A percentile compares a stretch with the other conserved stretches of the same genome.
These are phyloP conservation scores for Orthosia gracilis DNA, from an alignment of 2,888 invertebrate genomes.

Conservation along the genomic window DNA sequence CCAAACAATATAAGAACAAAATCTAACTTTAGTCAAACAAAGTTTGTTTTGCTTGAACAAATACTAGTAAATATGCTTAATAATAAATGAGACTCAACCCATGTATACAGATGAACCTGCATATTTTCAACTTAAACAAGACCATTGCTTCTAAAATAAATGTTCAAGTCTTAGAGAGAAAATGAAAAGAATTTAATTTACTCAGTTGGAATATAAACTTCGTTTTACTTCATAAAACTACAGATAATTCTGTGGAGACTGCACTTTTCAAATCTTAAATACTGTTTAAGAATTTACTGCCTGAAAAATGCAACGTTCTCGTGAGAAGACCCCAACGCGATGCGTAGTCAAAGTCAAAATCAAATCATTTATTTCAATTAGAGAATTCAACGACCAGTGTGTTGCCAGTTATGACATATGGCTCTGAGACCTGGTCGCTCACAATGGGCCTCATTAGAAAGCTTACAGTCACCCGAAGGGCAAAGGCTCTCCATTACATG, in stretches of 20 bases:
- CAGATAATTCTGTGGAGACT: neutral
- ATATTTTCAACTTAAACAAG: constrained; percentile 30
- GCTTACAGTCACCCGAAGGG: too few species aligned
- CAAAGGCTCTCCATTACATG: too few species aligned
- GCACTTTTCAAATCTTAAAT: too few species aligned
- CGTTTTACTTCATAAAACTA: neutral
- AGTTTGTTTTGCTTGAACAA: neutral
- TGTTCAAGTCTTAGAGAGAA: constrained; percentile 1
- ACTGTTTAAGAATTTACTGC: neutral
- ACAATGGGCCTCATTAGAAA: too few species aligned
- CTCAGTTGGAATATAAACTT: neutral
- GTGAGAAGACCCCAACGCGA: too few species aligned
- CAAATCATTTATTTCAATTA: too few species aligned
- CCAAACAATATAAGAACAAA: neutral
- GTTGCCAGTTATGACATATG: too few species aligned
- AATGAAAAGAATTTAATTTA: constrained; percentile 21
- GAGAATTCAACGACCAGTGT: too few species aligned
- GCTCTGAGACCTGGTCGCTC: too few species aligned
- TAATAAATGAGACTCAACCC: constrained; percentile 11
- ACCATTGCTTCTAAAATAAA: constrained; percentile 29
- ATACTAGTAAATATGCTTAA: neutral
- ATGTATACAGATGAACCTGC: constrained; percentile 5
- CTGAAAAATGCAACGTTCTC: neutral
- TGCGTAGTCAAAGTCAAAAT: too few species aligned
- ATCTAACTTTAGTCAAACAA: neutral